A percentile compares a stretch with the other conserved stretches of the same genome.
Evolutionary conservation across 2,797 vertebrate genomes (phyloP).

Genomic region (Gobionotothen gibberifrons): DNA sequence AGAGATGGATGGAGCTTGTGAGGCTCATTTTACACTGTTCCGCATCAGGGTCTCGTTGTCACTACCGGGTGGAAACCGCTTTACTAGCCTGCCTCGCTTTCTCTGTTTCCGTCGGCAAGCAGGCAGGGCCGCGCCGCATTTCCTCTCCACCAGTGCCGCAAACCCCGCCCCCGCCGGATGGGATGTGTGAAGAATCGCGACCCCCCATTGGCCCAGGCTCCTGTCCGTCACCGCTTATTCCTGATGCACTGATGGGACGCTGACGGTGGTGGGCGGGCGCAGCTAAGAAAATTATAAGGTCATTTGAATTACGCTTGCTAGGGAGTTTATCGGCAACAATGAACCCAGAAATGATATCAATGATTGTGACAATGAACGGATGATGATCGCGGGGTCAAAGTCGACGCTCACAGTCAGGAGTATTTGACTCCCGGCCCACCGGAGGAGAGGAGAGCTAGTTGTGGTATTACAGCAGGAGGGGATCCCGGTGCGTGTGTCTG

Average conservation of each 20-base stretch:
- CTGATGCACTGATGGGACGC: constrained; percentile 64
- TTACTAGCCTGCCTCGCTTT: not conserved
- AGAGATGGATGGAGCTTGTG: constrained; percentile 31
- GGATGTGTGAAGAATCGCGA: not conserved
- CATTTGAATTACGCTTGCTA: constrained; percentile 84
- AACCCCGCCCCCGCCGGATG: constrained; percentile 66
- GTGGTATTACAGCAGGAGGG: constrained; percentile 56
- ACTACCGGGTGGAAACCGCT: constrained; percentile 50
- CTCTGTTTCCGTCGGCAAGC: not conserved
- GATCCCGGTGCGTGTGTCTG: constrained; percentile 70
- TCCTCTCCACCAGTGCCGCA: constrained; percentile 64
- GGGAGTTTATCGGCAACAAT: constrained; percentile 65
- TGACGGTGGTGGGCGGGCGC: constrained; percentile 74
- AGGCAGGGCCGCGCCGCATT: constrained; percentile 74
- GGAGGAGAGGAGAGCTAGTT: constrained; percentile 47
- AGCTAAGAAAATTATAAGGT: constrained; percentile 87
- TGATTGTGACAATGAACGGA: constrained; percentile 51
- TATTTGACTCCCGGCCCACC: constrained; percentile 37
- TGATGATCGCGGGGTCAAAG: constrained; percentile 74
- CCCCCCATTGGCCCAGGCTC: constrained; percentile 57
- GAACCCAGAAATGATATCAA: constrained; percentile 52
- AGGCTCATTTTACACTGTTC: constrained; percentile 39
- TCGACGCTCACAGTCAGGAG: constrained; percentile 51
- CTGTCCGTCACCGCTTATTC: constrained; percentile 62
- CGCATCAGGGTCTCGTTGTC: constrained; percentile 43